phyloP scores from a whole-genome alignment of 2,113 vertebrate species.

The Grammomys dolichurus region DNA sequence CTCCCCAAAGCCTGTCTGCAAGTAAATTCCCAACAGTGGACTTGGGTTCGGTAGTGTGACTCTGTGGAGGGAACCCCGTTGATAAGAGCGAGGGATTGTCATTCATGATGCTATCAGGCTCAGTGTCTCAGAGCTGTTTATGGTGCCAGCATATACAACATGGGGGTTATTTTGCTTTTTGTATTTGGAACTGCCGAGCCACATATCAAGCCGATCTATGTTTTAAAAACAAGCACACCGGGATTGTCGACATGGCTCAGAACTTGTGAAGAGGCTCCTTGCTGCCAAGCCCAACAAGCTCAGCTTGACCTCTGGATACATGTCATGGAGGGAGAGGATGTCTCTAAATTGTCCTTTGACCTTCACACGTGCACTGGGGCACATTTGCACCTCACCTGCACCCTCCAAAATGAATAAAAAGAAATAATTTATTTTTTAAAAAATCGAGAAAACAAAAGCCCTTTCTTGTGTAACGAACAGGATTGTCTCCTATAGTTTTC shows the following conservation, averaged over 20 bases:
- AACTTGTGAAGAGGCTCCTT: background rate
- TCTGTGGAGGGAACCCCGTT: background rate
- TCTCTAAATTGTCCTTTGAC: background rate
- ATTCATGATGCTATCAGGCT: background rate
- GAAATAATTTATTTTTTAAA: background rate
- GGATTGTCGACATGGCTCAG: background rate
- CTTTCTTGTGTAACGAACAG: background rate
- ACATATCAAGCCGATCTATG: background rate
- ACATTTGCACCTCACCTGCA: background rate
- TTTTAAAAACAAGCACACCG: background rate
- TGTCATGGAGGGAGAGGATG: no score
- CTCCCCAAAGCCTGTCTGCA: conserved; percentile 19
- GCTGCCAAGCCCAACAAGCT: no score
- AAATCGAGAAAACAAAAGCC: background rate
- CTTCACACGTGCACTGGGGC: no score
- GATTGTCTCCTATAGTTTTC: background rate
- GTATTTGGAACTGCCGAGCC: background rate
- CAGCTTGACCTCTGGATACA: background rate
- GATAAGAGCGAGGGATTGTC: background rate
- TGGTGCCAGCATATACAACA: background rate
- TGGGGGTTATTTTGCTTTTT: background rate
- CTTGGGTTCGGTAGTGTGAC: background rate
- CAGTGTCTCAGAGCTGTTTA: background rate
- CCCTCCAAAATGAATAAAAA: background rate
- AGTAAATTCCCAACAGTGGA: background rate